These are phyloP conservation scores for Platysteira castanea DNA, from an alignment of 2,113 vertebrate genomes.

Conservation along the genomic window DNA sequence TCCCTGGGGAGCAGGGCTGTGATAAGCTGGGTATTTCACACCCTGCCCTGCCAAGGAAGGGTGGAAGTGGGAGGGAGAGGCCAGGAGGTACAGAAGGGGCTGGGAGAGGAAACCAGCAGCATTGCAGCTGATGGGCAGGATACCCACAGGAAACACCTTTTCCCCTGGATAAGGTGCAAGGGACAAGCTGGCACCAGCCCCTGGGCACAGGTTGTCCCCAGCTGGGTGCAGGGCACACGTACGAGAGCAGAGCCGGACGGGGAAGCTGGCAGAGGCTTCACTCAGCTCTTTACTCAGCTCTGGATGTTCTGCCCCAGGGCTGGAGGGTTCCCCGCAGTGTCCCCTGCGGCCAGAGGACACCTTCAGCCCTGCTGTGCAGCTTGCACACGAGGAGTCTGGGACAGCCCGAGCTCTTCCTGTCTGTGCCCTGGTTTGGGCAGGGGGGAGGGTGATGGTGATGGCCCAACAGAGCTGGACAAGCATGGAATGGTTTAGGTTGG, in stretches of 20 bases:
- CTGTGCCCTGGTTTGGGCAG: background rate
- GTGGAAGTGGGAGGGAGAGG: background rate
- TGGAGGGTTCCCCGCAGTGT: background rate
- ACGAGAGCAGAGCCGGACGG: background rate
- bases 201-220: background rate
- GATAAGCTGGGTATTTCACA: constrained; percentile 49
- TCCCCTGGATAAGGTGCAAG: constrained; percentile 50
- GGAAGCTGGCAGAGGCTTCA: background rate
- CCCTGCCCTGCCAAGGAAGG: constrained; percentile 29
- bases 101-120: constrained; percentile 30
- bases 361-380: background rate
- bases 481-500: background rate
- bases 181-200: constrained; percentile 29
- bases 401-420: rapidly evolving
- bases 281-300: background rate
- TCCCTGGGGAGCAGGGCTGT: rapidly evolving
- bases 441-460: background rate
- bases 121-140: background rate
- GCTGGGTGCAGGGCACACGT: background rate
- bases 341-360: background rate
- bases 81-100: background rate
- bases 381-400: background rate
- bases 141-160: background rate
- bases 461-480: background rate
- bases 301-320: background rate